Conservation (phyloP, 2,888 invertebrate species). For the Tenthredo distinguenda region DNA sequence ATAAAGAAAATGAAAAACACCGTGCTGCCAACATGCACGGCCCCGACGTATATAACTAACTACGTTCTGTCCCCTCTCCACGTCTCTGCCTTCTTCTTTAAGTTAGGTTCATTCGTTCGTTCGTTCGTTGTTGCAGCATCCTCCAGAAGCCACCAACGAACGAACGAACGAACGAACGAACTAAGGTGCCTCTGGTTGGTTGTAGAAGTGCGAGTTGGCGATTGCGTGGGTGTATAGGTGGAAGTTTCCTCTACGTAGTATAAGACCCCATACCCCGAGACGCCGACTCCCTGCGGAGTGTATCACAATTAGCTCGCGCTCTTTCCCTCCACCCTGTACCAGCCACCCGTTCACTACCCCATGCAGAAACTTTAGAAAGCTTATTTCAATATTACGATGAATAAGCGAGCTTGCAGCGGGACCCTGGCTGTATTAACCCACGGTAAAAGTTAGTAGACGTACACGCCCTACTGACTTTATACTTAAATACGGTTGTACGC, state of each 20-base stretch:
- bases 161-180: constrained; percentile 6
- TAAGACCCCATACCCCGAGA: constrained; percentile 58
- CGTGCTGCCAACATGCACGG: constrained; percentile 76
- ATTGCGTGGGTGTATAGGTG: constrained; percentile 5
- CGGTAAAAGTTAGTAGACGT: constrained; percentile 43
- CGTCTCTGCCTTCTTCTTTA: constrained; percentile 60
- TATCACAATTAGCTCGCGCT: constrained; percentile 76
- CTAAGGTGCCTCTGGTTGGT: constrained; percentile 11
- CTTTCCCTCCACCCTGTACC: constrained; percentile 56
- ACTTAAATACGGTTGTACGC: background rate
- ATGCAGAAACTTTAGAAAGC: constrained; percentile 65
- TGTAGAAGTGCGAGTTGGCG: background rate
- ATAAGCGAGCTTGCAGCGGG: constrained; percentile 60
- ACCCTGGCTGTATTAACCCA: constrained; percentile 41
- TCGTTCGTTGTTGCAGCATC: constrained; percentile 49
- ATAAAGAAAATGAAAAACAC: constrained; percentile 95
- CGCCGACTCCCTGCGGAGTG: constrained; percentile 73
- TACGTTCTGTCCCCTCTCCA: constrained; percentile 64
- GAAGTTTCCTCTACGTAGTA: constrained; percentile 18
- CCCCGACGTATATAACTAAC: constrained; percentile 73
- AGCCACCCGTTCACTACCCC: constrained; percentile 36
- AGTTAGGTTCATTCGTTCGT: constrained; percentile 68
- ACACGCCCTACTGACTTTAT: background rate
- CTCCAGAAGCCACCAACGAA: background rate
- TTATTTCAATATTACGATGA: constrained; percentile 70